Percentiles rank a stretch among this genome's conserved stretches.
phyloP scores from a whole-genome alignment of 2,797 vertebrate species.

The Ispidina lecontei region DNA sequence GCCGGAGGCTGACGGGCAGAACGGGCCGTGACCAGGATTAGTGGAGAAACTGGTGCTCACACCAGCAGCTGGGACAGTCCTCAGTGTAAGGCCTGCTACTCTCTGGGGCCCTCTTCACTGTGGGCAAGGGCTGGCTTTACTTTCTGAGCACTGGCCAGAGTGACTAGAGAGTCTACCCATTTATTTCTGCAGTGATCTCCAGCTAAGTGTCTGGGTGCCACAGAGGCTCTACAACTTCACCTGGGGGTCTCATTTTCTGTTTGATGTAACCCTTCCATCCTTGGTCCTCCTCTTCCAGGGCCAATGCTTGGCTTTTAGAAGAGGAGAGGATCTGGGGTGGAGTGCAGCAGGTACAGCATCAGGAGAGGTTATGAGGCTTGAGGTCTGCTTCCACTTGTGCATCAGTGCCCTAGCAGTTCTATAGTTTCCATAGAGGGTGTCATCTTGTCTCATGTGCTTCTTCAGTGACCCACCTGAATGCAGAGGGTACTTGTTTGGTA shows the following conservation, averaged over 20 bases:
- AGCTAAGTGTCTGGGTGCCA: neutral
- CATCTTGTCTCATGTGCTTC: neutral
- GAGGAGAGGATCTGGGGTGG: neutral
- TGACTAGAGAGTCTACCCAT: fast-evolving
- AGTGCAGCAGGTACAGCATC: neutral
- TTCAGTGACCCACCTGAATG: neutral
- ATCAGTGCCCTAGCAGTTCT: neutral
- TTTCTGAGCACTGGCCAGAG: neutral
- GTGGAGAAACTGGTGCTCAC: neutral
- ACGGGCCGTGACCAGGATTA: constrained; percentile 75
- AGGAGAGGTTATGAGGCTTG: neutral
- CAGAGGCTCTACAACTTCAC: neutral
- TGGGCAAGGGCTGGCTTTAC: neutral
- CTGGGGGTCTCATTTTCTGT: neutral
- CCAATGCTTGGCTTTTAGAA: neutral
- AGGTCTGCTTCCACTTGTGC: neutral
- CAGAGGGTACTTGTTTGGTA: neutral
- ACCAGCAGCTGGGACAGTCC: neutral
- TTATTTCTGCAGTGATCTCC: neutral
- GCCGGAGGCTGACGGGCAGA: constrained; percentile 83
- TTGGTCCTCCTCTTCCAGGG: neutral
- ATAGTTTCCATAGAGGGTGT: neutral
- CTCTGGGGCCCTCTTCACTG: neutral
- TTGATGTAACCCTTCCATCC: neutral
- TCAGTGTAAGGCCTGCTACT: neutral